Evolutionary conservation across 2,113 vertebrate genomes (phyloP).

Genomic region (Scartelaos histophorus): DNA sequence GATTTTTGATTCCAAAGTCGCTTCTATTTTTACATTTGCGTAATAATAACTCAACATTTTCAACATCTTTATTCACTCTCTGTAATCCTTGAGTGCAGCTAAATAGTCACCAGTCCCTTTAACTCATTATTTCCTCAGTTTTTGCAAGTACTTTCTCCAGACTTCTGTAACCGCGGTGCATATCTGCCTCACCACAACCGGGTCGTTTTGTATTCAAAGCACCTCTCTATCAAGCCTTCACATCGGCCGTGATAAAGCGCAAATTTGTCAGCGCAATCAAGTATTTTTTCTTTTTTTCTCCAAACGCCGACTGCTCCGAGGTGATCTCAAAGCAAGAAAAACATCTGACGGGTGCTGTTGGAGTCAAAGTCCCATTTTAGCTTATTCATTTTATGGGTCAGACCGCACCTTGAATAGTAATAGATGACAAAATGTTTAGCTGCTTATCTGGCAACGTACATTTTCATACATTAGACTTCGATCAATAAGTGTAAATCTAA

Average conservation of each 20-base stretch:
- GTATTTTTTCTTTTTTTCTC: conserved; percentile 19
- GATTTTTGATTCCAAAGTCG: too few species aligned
- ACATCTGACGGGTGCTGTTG: conserved; percentile 58
- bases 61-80: too few species aligned
- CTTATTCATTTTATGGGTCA: conserved; percentile 58
- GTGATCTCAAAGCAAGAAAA: conserved; percentile 33
- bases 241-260: conserved; percentile 32
- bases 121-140: conserved; percentile 24
- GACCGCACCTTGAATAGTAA: conserved; percentile 53
- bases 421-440: background rate
- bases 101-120: too few species aligned
- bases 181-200: conserved; percentile 24
- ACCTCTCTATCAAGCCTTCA: conserved; percentile 32
- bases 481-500: too few species aligned
- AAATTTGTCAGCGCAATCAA: conserved; percentile 16
- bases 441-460: too few species aligned
- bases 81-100: too few species aligned
- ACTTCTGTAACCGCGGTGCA: too few species aligned
- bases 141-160: conserved; percentile 15
- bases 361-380: conserved; percentile 64
- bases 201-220: conserved; percentile 39
- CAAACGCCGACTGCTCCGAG: conserved; percentile 37
- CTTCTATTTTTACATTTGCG: too few species aligned
- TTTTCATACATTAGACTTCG: too few species aligned
- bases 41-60: too few species aligned